Evolutionary conservation across 2,888 invertebrate genomes (phyloP).

Genomic region (Tuberolachnus salignus): DNA sequence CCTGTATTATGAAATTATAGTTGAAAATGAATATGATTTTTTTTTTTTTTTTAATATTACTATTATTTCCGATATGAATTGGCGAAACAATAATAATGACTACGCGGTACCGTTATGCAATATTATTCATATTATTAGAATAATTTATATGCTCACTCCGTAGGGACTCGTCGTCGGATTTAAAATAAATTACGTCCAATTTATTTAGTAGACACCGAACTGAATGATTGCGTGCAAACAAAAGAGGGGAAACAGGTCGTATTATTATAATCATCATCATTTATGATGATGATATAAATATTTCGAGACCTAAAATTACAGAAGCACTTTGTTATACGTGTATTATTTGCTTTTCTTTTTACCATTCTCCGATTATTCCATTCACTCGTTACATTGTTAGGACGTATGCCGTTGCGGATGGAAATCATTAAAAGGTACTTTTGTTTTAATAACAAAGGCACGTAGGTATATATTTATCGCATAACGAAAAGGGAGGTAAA

Average conservation of each 20-base stretch:
- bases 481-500: neutral
- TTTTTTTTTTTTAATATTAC: too few relatives aligned
- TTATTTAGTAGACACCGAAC: neutral
- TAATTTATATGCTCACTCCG: too few relatives aligned
- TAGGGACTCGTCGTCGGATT: too few relatives aligned
- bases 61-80: too few relatives aligned
- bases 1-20: too few relatives aligned
- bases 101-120: too few relatives aligned
- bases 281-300: too few relatives aligned
- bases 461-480: neutral
- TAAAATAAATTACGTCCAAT: too few relatives aligned
- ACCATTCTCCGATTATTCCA: neutral
- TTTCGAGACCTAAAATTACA: neutral
- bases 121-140: too few relatives aligned
- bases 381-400: constrained; percentile 6
- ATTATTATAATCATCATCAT: neutral
- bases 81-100: too few relatives aligned
- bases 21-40: too few relatives aligned
- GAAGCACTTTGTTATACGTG: neutral
- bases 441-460: neutral
- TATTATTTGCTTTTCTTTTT: constrained; percentile 7
- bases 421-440: constrained; percentile 7
- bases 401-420: neutral
- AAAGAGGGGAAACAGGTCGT: neutral
- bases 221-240: too few relatives aligned